Percentiles rank a stretch among this genome's conserved stretches.
Conservation (phyloP, 2,113 vertebrate genomes). For the Catagonus wagneri region DNA sequence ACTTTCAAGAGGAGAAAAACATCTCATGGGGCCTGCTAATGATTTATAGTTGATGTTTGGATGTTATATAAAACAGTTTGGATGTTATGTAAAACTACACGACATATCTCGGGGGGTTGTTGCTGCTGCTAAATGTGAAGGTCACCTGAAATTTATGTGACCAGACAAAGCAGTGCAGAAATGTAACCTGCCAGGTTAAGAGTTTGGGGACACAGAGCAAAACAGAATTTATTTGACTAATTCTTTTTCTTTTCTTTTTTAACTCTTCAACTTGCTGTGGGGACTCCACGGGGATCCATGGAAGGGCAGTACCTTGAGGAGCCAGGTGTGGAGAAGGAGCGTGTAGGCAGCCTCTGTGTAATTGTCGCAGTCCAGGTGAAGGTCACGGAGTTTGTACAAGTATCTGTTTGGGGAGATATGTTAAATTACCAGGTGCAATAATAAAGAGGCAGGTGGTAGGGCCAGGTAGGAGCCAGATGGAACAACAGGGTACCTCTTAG, state of each 20-base stretch:
- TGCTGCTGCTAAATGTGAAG: not conserved
- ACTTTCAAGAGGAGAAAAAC: not conserved
- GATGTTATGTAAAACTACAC: conserved; percentile 1
- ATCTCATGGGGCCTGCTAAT: not conserved
- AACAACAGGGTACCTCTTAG: not conserved
- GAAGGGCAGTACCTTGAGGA: conserved; percentile 92
- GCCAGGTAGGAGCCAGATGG: not conserved
- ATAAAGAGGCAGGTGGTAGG: not conserved
- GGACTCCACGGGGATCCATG: not conserved
- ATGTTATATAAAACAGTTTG: not conserved
- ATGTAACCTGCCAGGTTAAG: not conserved
- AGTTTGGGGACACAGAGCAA: not conserved
- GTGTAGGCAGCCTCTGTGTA: conserved; percentile 98
- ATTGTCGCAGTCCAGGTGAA: conserved; percentile 97
- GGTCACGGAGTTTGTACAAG: conserved; percentile 96
- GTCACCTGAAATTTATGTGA: not conserved
- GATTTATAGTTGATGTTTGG: not conserved
- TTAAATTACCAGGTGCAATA: not conserved
- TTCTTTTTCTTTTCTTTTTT: not conserved
- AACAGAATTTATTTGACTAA: not conserved
- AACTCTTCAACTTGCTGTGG: not conserved
- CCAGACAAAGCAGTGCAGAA: not conserved
- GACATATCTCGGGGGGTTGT: not conserved
- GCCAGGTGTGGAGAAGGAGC: conserved; percentile 95
- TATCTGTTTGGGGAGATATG: conserved; percentile 88